Evolutionary conservation across 2,888 invertebrate species (phyloP).

Genomic region (Lepidochrysops patricia): DNA sequence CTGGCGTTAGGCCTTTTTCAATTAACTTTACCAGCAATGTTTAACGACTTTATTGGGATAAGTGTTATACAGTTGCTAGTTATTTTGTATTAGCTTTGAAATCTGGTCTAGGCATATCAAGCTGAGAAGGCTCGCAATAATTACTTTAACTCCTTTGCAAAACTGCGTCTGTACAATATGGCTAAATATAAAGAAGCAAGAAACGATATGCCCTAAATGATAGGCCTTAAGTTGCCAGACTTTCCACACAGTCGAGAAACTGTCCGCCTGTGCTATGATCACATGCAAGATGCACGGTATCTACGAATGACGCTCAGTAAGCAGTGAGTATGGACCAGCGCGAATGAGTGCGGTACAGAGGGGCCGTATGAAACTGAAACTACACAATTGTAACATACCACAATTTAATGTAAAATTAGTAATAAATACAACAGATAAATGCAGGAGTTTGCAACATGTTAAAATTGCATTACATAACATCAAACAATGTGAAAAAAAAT

Average conservation of each 20-base stretch:
- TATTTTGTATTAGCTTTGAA: not conserved
- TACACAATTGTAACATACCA: constrained; percentile 79
- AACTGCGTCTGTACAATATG: not conserved
- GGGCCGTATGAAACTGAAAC: constrained; percentile 67
- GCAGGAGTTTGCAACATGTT: constrained; percentile 77
- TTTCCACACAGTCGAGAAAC: not conserved
- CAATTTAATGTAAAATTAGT: constrained; percentile 83
- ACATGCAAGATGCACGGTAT: constrained; percentile 5
- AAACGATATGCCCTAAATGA: not conserved
- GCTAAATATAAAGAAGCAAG: not conserved
- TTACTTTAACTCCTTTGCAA: not conserved
- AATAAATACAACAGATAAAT: constrained; percentile 80
- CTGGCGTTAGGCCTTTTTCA: not conserved
- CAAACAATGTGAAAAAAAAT: constrained; percentile 74
- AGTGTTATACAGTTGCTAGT: not conserved
- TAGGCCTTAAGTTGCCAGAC: not conserved
- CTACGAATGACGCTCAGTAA: not conserved
- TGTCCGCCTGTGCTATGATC: not conserved
- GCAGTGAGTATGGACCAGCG: constrained; percentile 13
- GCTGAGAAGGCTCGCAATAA: not conserved
- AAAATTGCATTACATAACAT: constrained; percentile 76
- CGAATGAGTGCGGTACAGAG: constrained; percentile 31
- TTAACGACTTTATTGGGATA: too few relatives aligned
- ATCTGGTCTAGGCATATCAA: not conserved
- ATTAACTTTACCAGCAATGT: not conserved